phyloP scores from a whole-genome alignment of 2,888 invertebrate genomes.

The Camptogramma bilineatum region DNA sequence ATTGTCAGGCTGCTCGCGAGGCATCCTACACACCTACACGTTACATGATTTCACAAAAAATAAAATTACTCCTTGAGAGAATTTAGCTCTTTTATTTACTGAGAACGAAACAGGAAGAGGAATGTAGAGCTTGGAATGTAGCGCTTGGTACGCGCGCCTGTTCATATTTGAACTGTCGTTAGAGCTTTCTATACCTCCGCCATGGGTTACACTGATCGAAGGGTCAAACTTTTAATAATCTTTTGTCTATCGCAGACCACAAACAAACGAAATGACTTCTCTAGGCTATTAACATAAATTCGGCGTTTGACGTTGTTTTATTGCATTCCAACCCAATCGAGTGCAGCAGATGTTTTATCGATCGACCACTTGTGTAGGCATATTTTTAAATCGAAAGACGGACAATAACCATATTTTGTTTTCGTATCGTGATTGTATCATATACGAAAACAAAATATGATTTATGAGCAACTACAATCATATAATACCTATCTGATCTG shows the following conservation, averaged over 20 bases:
- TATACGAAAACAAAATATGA: no score
- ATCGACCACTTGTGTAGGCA: conserved; percentile 27
- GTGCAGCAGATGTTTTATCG: conserved; percentile 46
- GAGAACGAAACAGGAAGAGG: conserved; percentile 72
- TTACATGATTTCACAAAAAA: conserved; percentile 29
- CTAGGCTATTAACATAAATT: conserved; percentile 38
- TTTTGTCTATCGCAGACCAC: conserved; percentile 35
- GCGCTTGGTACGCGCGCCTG: conserved; percentile 59
- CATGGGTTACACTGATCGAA: conserved; percentile 42
- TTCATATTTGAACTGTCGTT: conserved; percentile 74
- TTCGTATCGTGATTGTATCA: conserved; percentile 36
- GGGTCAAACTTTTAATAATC: conserved; percentile 38
- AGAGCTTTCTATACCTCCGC: conserved; percentile 74
- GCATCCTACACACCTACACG: no score
- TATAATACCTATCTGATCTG: conserved; percentile 40
- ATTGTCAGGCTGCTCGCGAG: no score
- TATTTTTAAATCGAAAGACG: conserved; percentile 41
- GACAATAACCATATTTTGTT: conserved; percentile 30
- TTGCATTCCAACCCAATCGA: conserved; percentile 44
- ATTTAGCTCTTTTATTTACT: conserved; percentile 56
- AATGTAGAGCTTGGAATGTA: conserved; percentile 69
- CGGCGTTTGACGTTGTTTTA: conserved; percentile 42
- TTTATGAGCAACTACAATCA: conserved; percentile 20
- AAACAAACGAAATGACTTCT: conserved; percentile 38
- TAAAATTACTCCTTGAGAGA: conserved; percentile 41